phyloP scores from a whole-genome alignment of 2,888 invertebrate genomes.

The Craniophora ligustri region DNA sequence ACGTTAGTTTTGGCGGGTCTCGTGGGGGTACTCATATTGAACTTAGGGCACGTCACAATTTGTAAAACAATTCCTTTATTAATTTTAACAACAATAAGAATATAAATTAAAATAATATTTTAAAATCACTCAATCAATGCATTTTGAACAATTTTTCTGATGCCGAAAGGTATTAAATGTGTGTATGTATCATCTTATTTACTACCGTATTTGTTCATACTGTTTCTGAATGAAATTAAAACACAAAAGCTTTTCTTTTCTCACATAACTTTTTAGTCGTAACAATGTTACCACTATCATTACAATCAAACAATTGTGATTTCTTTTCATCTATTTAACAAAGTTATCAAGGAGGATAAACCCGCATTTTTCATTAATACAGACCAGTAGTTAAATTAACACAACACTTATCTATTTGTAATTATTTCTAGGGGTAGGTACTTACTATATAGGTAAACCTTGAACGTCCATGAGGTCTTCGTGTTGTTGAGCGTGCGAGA shows the following conservation, averaged over 20 bases:
- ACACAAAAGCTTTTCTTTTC: slow-evolving; percentile 30
- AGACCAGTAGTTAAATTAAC: slow-evolving; percentile 59
- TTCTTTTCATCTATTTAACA: slow-evolving; percentile 37
- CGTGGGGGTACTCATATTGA: slow-evolving; percentile 43
- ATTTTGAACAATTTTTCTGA: slow-evolving; percentile 23
- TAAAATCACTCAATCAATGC: slow-evolving; percentile 3
- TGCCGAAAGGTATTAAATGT: slow-evolving; percentile 39
- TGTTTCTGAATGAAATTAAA: slow-evolving; percentile 41
- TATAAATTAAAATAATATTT: slow-evolving; percentile 13
- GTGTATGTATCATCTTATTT: too few relatives aligned
- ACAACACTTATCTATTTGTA: slow-evolving; percentile 61
- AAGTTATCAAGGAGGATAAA: slow-evolving; percentile 45
- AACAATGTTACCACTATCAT: slow-evolving; percentile 21
- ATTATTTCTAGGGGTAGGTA: slow-evolving; percentile 64
- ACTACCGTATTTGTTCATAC: slow-evolving; percentile 52
- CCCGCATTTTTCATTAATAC: slow-evolving; percentile 54
- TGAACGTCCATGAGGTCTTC: slow-evolving; percentile 92
- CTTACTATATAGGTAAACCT: slow-evolving; percentile 90
- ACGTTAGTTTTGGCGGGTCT: slow-evolving; percentile 58
- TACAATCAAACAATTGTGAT: slow-evolving; percentile 20
- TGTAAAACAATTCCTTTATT: slow-evolving; percentile 39
- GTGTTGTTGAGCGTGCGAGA: slow-evolving; percentile 69
- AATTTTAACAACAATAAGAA: slow-evolving; percentile 25
- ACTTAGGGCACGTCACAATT: slow-evolving; percentile 43
- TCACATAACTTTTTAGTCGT: slow-evolving; percentile 18